These are phyloP conservation scores for Cabera pusaria DNA, from an alignment of 2,888 invertebrate genomes.

Conservation along the genomic window DNA sequence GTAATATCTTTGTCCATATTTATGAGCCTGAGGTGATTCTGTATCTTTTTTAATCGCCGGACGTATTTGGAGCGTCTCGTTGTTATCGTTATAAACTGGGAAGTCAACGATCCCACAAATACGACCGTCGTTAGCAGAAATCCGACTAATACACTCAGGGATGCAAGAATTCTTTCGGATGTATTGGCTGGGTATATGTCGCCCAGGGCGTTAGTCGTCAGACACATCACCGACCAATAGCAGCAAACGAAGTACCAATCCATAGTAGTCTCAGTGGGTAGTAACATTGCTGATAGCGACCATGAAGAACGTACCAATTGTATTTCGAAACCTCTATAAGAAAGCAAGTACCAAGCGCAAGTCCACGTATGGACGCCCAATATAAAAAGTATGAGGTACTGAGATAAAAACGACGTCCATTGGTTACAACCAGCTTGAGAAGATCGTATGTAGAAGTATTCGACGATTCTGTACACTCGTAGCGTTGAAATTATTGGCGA, in stretches of 20 bases:
- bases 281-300: slow-evolving; percentile 59
- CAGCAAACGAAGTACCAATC: slow-evolving; percentile 76
- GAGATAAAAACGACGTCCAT: slow-evolving; percentile 74
- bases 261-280: slow-evolving; percentile 61
- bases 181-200: slow-evolving; percentile 74
- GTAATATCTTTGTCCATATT: slow-evolving; percentile 66
- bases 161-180: slow-evolving; percentile 62
- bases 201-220: slow-evolving; percentile 73
- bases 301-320: slow-evolving; percentile 62
- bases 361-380: slow-evolving; percentile 73
- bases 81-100: slow-evolving; percentile 75
- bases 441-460: slow-evolving; percentile 68
- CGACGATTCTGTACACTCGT: slow-evolving; percentile 67
- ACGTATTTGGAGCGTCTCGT: slow-evolving; percentile 72
- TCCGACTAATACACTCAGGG: slow-evolving; percentile 64
- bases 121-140: slow-evolving; percentile 74
- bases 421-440: slow-evolving; percentile 75
- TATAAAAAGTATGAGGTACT: slow-evolving; percentile 70
- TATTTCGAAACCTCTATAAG: slow-evolving; percentile 61
- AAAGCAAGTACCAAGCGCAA: slow-evolving; percentile 73
- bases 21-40: slow-evolving; percentile 68
- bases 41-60: slow-evolving; percentile 66
- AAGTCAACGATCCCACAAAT: slow-evolving; percentile 78
- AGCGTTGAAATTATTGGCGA: slow-evolving; percentile 64
- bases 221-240: slow-evolving; percentile 74